Conservation (phyloP, 30 jellyfish, hydroid and myxozoan genomes). For the Mastigias papua region DNA sequence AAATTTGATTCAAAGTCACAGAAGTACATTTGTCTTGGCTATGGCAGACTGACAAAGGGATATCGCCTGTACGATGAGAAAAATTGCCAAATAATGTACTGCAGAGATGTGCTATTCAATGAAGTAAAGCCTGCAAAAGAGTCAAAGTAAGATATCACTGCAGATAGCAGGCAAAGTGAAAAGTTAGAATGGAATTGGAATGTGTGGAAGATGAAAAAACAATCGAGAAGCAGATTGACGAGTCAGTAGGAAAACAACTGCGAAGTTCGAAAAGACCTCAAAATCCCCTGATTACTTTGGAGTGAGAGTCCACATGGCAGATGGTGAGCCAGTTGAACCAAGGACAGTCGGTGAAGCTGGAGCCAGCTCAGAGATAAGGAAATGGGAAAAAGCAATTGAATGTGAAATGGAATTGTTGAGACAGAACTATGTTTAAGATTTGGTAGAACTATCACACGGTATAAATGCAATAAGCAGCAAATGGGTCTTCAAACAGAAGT, state of each 20-base stretch:
- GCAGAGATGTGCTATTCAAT: neutral
- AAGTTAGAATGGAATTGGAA: neutral
- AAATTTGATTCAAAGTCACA: conserved; percentile 16
- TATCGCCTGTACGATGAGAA: neutral
- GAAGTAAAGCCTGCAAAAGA: neutral
- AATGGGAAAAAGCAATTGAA: conserved; percentile 59
- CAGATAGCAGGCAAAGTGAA: neutral
- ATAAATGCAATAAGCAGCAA: conserved; percentile 46
- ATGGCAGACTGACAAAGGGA: neutral
- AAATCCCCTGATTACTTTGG: conserved; percentile 43
- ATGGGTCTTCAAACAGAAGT: conserved; percentile 51
- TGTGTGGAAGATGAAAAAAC: neutral
- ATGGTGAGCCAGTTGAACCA: conserved; percentile 15
- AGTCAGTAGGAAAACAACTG: neutral
- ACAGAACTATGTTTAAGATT: conserved; percentile 49
- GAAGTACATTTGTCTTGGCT: neutral
- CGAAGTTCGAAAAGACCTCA: conserved; percentile 4
- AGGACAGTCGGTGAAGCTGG: conserved; percentile 10
- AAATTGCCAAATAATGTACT: neutral
- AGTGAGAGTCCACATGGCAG: conserved; percentile 29
- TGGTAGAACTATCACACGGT: conserved; percentile 26
- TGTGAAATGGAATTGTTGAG: conserved; percentile 33
- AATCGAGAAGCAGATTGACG: neutral
- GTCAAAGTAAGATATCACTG: neutral
- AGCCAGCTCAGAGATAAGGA: conserved; percentile 1